These are phyloP conservation scores for Halichondria panicea DNA, from an alignment of 37 sponge, comb jelly and placozoan species.

Conservation along the genomic window DNA sequence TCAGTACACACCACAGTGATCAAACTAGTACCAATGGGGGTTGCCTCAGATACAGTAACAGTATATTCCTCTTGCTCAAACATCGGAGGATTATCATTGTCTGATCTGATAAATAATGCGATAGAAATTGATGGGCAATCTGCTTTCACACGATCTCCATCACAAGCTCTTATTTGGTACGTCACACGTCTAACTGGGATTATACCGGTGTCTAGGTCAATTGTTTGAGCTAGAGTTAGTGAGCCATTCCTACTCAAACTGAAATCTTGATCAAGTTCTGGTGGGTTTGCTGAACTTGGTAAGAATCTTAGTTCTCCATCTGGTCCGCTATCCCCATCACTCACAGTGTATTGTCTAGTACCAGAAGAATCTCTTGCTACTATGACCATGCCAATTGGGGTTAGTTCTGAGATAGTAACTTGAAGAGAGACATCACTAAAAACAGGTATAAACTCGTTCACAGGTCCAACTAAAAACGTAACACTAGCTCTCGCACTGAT, in stretches of 20 bases:
- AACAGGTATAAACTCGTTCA: conserved; percentile 45
- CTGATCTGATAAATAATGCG: neutral
- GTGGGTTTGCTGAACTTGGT: neutral
- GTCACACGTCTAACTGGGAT: neutral
- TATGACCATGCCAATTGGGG: neutral
- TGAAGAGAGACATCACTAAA: neutral
- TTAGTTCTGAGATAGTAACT: neutral
- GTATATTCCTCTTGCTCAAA: conserved; percentile 24
- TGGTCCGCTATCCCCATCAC: neutral
- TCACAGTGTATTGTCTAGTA: neutral
- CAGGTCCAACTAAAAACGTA: conserved; percentile 26
- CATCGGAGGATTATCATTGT: conserved; percentile 56
- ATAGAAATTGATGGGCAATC: conserved; percentile 10
- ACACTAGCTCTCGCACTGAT: conserved; percentile 23
- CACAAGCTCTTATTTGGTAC: conserved; percentile 18
- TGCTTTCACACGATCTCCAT: neutral
- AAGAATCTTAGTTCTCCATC: neutral
- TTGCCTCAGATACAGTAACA: conserved; percentile 39
- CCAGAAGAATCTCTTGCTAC: neutral
- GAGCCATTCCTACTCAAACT: too few species aligned
- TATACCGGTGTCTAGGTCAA: conserved; percentile 4
- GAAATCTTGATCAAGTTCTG: too few species aligned
- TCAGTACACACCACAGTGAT: conserved; percentile 18
- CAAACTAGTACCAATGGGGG: conserved; percentile 7
- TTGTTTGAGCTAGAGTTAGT: neutral